A percentile compares a stretch with the other conserved stretches of the same genome.
Evolutionary conservation across 2,113 vertebrate species (phyloP).

Genomic region (western clawed frog (Xenopus tropicalis)): UCB_Xtro_10.0 CM004447.2:84640501-84641000

Average conservation of each 20-base stretch:
- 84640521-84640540: too few relatives aligned
- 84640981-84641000: slow-evolving; percentile 32
- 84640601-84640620: not conserved
- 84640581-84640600: too few relatives aligned
- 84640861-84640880: slow-evolving; percentile 40
- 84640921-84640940: slow-evolving; percentile 44
- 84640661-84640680: slow-evolving; percentile 22
- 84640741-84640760: slow-evolving; percentile 41
- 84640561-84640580: too few relatives aligned
- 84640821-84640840: slow-evolving; percentile 36
- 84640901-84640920: slow-evolving; percentile 43
- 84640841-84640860: slow-evolving; percentile 42
- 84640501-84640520: too few relatives aligned
- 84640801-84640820: slow-evolving; percentile 41
- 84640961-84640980: slow-evolving; percentile 37
- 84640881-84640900: slow-evolving; percentile 33
- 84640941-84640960: slow-evolving; percentile 37
- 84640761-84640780: slow-evolving; percentile 39
- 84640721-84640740: slow-evolving; percentile 44
- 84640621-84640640: slow-evolving; percentile 22
- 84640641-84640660: slow-evolving; percentile 23
- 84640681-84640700: slow-evolving; percentile 39
- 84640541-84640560: too few relatives aligned
- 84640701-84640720: slow-evolving; percentile 40
- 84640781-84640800: slow-evolving; percentile 43